Evolutionary conservation across 2,113 vertebrate species (phyloP).

Genomic region (Muntiacus muntjak): DNA sequence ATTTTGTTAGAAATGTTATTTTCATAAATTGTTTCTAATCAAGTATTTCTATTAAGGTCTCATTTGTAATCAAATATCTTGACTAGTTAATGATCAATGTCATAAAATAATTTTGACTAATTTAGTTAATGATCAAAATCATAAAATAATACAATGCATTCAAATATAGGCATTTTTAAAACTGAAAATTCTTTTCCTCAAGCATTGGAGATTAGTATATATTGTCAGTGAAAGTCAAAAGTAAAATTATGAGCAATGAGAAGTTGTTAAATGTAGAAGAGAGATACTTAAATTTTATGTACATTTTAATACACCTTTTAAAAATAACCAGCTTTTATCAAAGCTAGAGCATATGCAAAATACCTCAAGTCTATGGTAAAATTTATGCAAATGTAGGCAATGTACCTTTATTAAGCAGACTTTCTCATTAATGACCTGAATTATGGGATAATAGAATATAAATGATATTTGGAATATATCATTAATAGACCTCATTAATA

Average conservation of each 20-base stretch:
- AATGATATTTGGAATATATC: background rate
- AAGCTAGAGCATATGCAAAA: background rate
- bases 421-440: constrained; percentile 22
- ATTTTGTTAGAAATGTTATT: background rate
- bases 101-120: background rate
- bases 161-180: background rate
- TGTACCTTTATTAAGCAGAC: constrained; percentile 12
- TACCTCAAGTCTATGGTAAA: background rate
- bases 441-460: background rate
- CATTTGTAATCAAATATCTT: no score
- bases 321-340: background rate
- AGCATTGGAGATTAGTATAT: background rate
- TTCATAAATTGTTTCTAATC: background rate
- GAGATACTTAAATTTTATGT: background rate
- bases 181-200: background rate
- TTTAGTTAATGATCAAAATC: background rate
- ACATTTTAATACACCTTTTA: background rate
- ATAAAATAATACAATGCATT: background rate
- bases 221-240: constrained; percentile 7
- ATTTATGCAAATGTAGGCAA: background rate
- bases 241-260: background rate
- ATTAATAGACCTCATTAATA: background rate
- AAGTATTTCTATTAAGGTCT: background rate
- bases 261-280: background rate
- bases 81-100: no score